Evolutionary conservation across 2,888 invertebrate genomes (phyloP).

Genomic region (Drosophila lacicola): DNA sequence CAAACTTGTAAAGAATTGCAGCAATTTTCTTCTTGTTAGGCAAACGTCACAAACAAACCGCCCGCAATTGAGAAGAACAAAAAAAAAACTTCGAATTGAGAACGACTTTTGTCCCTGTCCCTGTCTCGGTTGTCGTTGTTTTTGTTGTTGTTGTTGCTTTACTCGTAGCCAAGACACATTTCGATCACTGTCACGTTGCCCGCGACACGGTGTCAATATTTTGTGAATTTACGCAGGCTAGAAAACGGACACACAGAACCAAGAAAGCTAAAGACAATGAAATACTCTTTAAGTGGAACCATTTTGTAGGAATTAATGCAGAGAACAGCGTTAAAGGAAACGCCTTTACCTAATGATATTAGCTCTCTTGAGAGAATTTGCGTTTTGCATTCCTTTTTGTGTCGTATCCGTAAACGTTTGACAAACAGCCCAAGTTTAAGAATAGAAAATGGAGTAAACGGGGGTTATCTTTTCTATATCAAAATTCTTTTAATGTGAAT

Average conservation of each 20-base stretch:
- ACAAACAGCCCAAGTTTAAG: no score
- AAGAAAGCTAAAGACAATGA: neutral
- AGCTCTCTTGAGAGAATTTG: no score
- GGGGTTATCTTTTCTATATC: no score
- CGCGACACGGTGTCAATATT: slow-evolving; percentile 82
- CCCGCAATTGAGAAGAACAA: slow-evolving; percentile 75
- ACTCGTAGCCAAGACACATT: slow-evolving; percentile 79
- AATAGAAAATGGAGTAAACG: no score
- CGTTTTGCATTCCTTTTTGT: no score
- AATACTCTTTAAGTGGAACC: slow-evolving; percentile 21
- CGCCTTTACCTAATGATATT: no score
- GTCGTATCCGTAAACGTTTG: no score
- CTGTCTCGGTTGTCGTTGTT: slow-evolving; percentile 10
- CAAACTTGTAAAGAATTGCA: slow-evolving; percentile 81
- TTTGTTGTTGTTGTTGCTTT: slow-evolving; percentile 45
- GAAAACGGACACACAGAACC: slow-evolving; percentile 13
- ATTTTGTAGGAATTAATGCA: neutral
- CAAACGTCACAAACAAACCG: slow-evolving; percentile 80
- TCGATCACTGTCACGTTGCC: slow-evolving; percentile 83
- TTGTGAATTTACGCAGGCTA: slow-evolving; percentile 83
- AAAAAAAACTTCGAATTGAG: slow-evolving; percentile 22
- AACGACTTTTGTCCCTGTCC: slow-evolving; percentile 24
- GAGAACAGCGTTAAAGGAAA: neutral
- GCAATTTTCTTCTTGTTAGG: slow-evolving; percentile 84
- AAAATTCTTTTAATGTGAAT: no score